Evolutionary conservation across 2,888 invertebrate species (phyloP).

Genomic region (Muscina levida): DNA sequence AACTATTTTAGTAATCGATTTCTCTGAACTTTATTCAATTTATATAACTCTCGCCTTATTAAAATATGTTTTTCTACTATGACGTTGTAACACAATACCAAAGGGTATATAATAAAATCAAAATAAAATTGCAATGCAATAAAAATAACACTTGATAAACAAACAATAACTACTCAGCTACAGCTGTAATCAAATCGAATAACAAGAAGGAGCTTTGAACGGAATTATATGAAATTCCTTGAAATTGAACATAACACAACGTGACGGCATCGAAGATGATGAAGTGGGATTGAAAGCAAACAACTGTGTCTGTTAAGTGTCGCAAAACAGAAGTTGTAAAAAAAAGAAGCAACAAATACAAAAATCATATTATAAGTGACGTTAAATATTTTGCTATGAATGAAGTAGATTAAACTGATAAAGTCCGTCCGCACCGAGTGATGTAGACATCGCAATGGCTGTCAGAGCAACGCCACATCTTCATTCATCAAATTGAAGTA

Average conservation of each 20-base stretch:
- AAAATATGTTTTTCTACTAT: too few species aligned
- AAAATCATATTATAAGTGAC: conserved; percentile 41
- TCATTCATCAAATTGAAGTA: conserved; percentile 25
- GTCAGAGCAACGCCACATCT: neutral
- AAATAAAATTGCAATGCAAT: neutral
- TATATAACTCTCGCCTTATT: too few species aligned
- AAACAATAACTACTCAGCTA: too few species aligned
- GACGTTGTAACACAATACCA: too few species aligned
- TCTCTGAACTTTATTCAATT: too few species aligned
- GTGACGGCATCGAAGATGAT: neutral
- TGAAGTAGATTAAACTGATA: conserved; percentile 16
- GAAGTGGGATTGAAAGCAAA: neutral
- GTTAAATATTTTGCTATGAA: conserved; percentile 13
- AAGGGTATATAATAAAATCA: too few species aligned
- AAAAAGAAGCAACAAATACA: conserved; percentile 4
- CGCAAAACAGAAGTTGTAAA: neutral
- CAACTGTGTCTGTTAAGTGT: neutral
- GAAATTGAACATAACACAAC: neutral
- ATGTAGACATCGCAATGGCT: neutral
- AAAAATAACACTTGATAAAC: too few species aligned
- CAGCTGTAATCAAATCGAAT: too few species aligned
- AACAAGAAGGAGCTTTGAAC: too few species aligned
- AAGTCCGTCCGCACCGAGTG: neutral
- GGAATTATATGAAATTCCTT: neutral
- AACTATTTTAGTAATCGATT: too few species aligned